Percentiles rank a stretch among this genome's conserved stretches.
These are phyloP conservation scores for Drosophila paranaensis DNA, from an alignment of 2,888 invertebrate species.

Conservation along the genomic window DNA sequence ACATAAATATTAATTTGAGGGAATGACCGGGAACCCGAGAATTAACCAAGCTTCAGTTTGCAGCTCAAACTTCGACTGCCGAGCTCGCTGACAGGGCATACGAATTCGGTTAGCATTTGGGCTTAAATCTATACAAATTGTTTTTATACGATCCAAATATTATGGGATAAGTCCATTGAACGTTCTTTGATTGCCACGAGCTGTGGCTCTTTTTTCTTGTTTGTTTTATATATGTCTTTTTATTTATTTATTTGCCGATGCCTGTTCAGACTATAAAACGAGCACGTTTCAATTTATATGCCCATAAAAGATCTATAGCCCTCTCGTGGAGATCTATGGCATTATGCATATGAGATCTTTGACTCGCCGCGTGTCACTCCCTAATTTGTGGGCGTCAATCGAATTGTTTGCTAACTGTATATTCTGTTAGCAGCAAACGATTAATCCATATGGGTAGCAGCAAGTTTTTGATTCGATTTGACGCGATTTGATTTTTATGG, in stretches of 20 bases:
- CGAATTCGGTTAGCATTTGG: slow-evolving; percentile 15
- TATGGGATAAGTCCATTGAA: slow-evolving; percentile 45
- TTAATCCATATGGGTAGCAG: slow-evolving; percentile 29
- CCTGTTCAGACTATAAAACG: slow-evolving; percentile 54
- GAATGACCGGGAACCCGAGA: slow-evolving; percentile 64
- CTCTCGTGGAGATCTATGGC: slow-evolving; percentile 36
- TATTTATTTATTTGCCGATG: slow-evolving; percentile 12
- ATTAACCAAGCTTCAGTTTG: slow-evolving; percentile 24
- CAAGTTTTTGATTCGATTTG: slow-evolving; percentile 22
- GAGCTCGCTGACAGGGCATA: slow-evolving; percentile 26
- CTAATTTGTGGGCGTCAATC: slow-evolving; percentile 62
- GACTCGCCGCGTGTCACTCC: slow-evolving; percentile 14
- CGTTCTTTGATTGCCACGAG: slow-evolving; percentile 43
- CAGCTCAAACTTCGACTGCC: slow-evolving; percentile 4
- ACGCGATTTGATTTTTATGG: slow-evolving; percentile 53
- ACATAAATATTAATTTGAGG: slow-evolving; percentile 80
- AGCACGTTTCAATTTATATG: slow-evolving; percentile 70
- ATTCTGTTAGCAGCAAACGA: slow-evolving; percentile 37
- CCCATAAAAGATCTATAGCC: slow-evolving; percentile 48
- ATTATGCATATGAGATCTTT: slow-evolving; percentile 27
- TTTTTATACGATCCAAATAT: slow-evolving; percentile 30
- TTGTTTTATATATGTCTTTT: slow-evolving; percentile 1
- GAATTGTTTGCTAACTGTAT: slow-evolving; percentile 43
- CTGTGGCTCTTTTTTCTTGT: slow-evolving; percentile 10
- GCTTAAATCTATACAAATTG: slow-evolving; percentile 28